These are phyloP conservation scores for Oncopeltus fasciatus DNA, from an alignment of 1,140 invertebrate species.

Conservation along the genomic window DNA sequence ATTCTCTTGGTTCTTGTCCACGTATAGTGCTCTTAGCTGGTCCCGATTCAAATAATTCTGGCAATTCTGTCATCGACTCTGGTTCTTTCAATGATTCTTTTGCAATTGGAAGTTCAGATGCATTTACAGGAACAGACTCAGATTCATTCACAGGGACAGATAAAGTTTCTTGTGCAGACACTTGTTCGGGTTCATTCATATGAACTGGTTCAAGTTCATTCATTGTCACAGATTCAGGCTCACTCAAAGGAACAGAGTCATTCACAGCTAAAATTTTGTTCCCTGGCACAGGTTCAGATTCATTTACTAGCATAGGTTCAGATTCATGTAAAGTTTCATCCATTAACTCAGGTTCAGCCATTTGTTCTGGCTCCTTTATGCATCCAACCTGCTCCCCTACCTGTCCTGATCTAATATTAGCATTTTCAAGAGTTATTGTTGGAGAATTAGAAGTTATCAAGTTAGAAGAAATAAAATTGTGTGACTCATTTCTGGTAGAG, in stretches of 20 bases:
- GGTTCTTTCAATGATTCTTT: background rate
- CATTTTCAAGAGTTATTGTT: too few species aligned
- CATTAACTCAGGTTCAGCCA: background rate
- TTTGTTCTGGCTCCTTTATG: background rate
- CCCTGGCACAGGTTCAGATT: background rate
- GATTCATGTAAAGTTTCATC: conserved; percentile 4
- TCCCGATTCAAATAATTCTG: too few species aligned
- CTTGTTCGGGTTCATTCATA: background rate
- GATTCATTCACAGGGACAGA: background rate
- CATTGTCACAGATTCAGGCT: background rate
- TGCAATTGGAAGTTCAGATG: background rate
- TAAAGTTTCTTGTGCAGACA: background rate
- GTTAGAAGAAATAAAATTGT: too few species aligned
- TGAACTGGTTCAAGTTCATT: background rate
- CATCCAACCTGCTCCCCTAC: background rate
- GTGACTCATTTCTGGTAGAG: too few species aligned
- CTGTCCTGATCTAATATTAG: too few species aligned
- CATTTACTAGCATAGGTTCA: background rate
- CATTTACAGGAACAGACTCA: too few species aligned
- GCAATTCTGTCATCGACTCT: background rate
- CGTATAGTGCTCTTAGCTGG: too few species aligned
- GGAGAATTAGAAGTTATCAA: too few species aligned
- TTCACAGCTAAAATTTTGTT: background rate
- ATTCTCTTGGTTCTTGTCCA: too few species aligned
- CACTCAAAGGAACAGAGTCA: background rate